These are phyloP conservation scores for Gambusia holbrooki DNA, from an alignment of 2,113 vertebrate species.

Conservation along the genomic window DNA sequence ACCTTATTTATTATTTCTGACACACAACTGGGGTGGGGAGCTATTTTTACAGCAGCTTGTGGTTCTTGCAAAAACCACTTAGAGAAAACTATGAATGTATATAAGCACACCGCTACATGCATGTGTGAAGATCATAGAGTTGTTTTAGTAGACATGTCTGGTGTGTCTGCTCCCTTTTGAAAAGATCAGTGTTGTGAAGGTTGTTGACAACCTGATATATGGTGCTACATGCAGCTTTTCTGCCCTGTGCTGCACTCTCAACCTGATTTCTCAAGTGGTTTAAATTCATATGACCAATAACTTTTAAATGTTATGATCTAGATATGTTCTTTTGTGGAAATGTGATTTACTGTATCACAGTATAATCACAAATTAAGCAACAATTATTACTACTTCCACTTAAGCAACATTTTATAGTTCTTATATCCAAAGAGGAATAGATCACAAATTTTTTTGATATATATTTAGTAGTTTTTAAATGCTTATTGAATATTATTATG, in stretches of 20 bases:
- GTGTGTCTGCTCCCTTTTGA: constrained; percentile 12
- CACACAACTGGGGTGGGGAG: constrained; percentile 12
- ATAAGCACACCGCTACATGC: neutral
- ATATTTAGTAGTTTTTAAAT: too few relatives aligned
- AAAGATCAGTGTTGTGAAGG: constrained; percentile 21
- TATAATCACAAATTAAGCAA: too few relatives aligned
- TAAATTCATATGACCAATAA: constrained; percentile 63
- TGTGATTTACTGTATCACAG: too few relatives aligned
- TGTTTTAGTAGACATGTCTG: neutral
- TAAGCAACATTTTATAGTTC: too few relatives aligned
- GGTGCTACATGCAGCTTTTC: constrained; percentile 50
- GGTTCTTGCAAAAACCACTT: constrained; percentile 34
- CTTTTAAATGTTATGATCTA: constrained; percentile 46
- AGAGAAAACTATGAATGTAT: constrained; percentile 21
- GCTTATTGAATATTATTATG: too few relatives aligned
- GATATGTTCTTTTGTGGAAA: too few relatives aligned
- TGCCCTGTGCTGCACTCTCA: constrained; percentile 42
- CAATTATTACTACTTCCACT: too few relatives aligned
- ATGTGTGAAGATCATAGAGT: neutral
- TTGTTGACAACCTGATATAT: constrained; percentile 37
- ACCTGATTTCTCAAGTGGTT: constrained; percentile 69
- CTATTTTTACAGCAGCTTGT: constrained; percentile 12
- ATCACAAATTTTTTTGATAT: too few relatives aligned
- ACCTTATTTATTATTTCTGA: constrained; percentile 41
- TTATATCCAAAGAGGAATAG: too few relatives aligned